Conservation (phyloP, 2,797 vertebrate species). For the Coreius guichenoti region DNA sequence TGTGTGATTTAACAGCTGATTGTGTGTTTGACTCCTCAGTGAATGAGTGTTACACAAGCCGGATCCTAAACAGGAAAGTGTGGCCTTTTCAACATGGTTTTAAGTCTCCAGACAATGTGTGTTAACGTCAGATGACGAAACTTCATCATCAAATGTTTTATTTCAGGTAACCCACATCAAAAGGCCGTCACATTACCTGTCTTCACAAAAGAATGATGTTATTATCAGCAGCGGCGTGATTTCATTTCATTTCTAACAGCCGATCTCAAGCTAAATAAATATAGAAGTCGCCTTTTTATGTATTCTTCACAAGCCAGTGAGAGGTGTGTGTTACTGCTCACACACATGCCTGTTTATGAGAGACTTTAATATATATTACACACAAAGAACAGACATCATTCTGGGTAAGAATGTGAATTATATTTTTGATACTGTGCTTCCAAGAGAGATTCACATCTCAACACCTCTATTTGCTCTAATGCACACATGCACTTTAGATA, state of each 20-base stretch:
- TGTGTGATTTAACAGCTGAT: neutral
- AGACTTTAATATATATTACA: neutral
- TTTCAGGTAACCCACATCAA: slow-evolving; percentile 31
- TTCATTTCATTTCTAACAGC: neutral
- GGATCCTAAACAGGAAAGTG: slow-evolving; percentile 38
- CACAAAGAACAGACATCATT: neutral
- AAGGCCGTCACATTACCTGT: neutral
- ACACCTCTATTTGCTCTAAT: neutral
- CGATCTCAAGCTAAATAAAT: neutral
- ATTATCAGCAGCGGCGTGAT: neutral
- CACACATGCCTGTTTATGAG: neutral
- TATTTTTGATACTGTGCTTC: neutral
- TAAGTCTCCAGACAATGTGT: neutral
- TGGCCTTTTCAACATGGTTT: slow-evolving; percentile 32
- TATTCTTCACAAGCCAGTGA: neutral
- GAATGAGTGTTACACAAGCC: neutral
- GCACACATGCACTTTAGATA: slow-evolving; percentile 30
- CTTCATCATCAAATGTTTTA: neutral
- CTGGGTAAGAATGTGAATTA: neutral
- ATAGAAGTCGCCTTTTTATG: neutral
- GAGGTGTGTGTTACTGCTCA: neutral
- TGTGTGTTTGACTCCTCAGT: neutral
- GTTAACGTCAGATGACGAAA: slow-evolving; percentile 14
- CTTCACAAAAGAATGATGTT: neutral
- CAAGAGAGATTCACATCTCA: neutral